These are phyloP conservation scores for Varanus salvator DNA, from an alignment of 2,113 vertebrate genomes.

Conservation along the genomic window DNA sequence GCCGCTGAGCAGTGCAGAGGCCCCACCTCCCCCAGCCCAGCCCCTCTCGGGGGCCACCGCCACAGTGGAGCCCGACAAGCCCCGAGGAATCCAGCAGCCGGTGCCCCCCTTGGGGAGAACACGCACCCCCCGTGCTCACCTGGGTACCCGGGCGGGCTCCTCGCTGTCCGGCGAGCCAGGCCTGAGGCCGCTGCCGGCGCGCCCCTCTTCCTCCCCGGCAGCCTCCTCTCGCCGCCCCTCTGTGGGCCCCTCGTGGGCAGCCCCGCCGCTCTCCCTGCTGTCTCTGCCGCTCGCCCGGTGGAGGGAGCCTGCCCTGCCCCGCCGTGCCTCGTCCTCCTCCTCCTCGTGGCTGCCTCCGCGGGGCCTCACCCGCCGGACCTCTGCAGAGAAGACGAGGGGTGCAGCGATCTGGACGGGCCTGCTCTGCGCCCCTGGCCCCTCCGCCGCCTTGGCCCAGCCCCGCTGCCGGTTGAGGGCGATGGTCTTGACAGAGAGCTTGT, in stretches of 20 bases:
- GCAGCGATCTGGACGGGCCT: conserved; percentile 65
- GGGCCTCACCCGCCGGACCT: conserved; percentile 62
- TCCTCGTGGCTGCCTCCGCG: conserved; percentile 60
- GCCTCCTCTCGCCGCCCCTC: conserved; percentile 78
- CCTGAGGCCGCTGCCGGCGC: conserved; percentile 78
- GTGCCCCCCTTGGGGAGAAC: too few relatives aligned
- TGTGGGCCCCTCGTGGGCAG: conserved; percentile 31
- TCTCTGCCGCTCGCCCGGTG: conserved; percentile 77
- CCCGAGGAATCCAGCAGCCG: too few relatives aligned
- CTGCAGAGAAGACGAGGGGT: conserved; percentile 51
- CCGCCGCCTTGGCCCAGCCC: conserved; percentile 62
- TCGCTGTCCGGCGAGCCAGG: conserved; percentile 87
- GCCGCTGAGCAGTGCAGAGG: too few relatives aligned
- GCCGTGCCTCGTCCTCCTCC: conserved; percentile 74
- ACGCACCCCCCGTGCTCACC: conserved; percentile 80
- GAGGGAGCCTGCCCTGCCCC: conserved; percentile 81
- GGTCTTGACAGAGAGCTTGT: conserved; percentile 80
- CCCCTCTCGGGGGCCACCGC: background rate
- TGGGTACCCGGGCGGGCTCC: conserved; percentile 84
- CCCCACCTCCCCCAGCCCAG: background rate
- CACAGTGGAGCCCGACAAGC: too few relatives aligned
- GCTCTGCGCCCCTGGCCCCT: conserved; percentile 54
- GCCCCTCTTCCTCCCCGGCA: conserved; percentile 47
- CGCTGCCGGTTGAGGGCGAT: conserved; percentile 80
- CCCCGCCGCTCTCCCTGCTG: conserved; percentile 65